These are phyloP conservation scores for Rapana venosa DNA, from an alignment of 2,888 invertebrate genomes.

Conservation along the genomic window DNA sequence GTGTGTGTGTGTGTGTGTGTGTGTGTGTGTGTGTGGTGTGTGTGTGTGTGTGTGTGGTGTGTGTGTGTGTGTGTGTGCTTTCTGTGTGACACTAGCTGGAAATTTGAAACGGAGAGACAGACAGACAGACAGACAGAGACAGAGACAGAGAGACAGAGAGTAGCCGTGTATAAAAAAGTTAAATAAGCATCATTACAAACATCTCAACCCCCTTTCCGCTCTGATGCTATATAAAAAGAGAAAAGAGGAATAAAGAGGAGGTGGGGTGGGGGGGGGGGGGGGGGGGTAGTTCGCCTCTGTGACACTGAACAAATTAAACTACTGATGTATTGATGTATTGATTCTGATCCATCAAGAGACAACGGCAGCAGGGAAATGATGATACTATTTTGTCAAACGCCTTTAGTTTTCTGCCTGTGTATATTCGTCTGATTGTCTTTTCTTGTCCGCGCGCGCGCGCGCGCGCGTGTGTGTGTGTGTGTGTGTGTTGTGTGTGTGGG, in stretches of 20 bases:
- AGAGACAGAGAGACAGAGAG: neutral
- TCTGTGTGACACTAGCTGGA: neutral
- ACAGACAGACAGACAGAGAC: neutral
- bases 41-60: slow-evolving; percentile 10
- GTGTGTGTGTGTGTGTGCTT: neutral
- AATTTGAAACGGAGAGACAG: neutral
- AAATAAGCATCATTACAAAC: no score
- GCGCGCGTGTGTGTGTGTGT: no score
- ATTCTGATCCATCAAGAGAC: no score
- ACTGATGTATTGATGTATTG: no score
- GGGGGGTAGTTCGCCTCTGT: neutral
- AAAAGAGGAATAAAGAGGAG: neutral
- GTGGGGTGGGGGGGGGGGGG: neutral
- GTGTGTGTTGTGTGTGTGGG: no score
- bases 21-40: slow-evolving; percentile 5
- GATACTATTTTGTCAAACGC: no score
- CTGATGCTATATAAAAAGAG: neutral
- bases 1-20: neutral
- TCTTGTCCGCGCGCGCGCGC: neutral
- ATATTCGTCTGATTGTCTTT: neutral
- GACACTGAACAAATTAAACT: no score
- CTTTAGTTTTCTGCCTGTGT: neutral
- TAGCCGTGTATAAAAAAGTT: no score
- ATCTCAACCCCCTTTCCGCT: no score
- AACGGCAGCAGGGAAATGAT: no score